Evolutionary conservation across 2,888 invertebrate species (phyloP).

Genomic region (Dendrolimus pini): DNA sequence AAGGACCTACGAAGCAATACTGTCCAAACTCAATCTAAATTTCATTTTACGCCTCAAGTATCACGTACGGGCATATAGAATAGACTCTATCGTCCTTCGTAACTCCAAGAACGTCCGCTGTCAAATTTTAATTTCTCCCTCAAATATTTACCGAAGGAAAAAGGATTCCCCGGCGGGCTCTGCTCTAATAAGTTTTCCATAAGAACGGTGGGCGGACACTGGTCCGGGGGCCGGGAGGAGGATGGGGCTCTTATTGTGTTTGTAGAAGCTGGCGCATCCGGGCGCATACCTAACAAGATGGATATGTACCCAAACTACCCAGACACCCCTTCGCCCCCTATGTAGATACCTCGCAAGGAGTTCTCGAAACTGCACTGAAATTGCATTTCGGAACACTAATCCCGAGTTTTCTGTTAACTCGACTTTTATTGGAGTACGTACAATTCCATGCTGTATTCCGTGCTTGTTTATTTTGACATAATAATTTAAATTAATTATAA

Average conservation of each 20-base stretch:
- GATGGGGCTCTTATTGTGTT: constrained; percentile 70
- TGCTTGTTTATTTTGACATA: too few relatives aligned
- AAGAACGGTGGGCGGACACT: constrained; percentile 46
- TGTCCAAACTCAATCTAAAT: constrained; percentile 73
- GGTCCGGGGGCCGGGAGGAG: constrained; percentile 19
- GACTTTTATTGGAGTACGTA: constrained; percentile 18
- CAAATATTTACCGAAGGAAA: constrained; percentile 77
- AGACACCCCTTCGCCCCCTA: constrained; percentile 59
- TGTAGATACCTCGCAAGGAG: constrained; percentile 38
- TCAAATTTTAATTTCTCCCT: constrained; percentile 77
- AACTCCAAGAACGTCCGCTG: constrained; percentile 64
- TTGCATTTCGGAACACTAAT: constrained; percentile 74
- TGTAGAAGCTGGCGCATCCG: constrained; percentile 75
- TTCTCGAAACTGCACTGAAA: constrained; percentile 62
- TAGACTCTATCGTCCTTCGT: constrained; percentile 56
- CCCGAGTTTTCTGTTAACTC: constrained; percentile 45
- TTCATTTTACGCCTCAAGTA: constrained; percentile 74
- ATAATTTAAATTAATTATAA: too few relatives aligned
- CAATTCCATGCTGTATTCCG: constrained; percentile 3
- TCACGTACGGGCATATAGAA: constrained; percentile 69
- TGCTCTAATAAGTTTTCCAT: constrained; percentile 77
- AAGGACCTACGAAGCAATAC: constrained; percentile 38
- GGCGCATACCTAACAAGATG: constrained; percentile 76
- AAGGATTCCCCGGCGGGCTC: constrained; percentile 74
- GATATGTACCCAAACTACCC: constrained; percentile 62